Base-by-base conservation (phyloP, 2,113 vertebrate species). In the Crotalus helleri region DNA sequence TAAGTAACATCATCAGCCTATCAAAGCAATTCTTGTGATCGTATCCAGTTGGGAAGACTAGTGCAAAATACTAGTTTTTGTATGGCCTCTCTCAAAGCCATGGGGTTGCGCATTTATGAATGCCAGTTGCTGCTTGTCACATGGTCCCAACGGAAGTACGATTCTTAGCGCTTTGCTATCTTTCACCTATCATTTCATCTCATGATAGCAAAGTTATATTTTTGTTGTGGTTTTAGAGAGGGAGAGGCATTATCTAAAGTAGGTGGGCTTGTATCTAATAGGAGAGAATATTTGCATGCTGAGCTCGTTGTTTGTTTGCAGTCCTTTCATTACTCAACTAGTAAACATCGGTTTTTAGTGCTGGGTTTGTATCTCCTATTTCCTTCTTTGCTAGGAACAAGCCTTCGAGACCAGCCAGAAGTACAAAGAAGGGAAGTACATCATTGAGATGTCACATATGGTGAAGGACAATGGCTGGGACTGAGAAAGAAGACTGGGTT, bases 331-430 rank as follows among this genome's bases (percentile, higher is more conserved):
- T 81, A 21, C 33, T 33, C 19, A 21, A 81, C 7, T 21, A 44
- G 17, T 33, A 44, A 81, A 81, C 74, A 39, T 44, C 74, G 21
- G 33, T 44, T 39, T 39, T 81, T 44, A 81, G 33, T 44, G 74
- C 74, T 69, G 5, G 51, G 39, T 85, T 94, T n/a, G 64, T 29
- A 21, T n/a, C 33, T 90, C 89, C 88, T 13, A 17, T 92, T 94
- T 94, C 91, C 21, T 24, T 9, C 17, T 11, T 59, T 93, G 21
- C 29, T 90, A 98, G 98, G 98, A 98, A 11, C 98, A 98, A 94
- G 98, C 98, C 6, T 98, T 98, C 53, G 98, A 98, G 96, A 98
- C 96, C n/a, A 98, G 98, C 97, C 98, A 98, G 97, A 98, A 98
- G 94, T 98, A 98, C 97, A 98, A 98, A 95, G 98, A 98, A 92